phyloP scores from a whole-genome alignment of 2,888 invertebrate genomes.

The Sarcophaga variegata region DNA sequence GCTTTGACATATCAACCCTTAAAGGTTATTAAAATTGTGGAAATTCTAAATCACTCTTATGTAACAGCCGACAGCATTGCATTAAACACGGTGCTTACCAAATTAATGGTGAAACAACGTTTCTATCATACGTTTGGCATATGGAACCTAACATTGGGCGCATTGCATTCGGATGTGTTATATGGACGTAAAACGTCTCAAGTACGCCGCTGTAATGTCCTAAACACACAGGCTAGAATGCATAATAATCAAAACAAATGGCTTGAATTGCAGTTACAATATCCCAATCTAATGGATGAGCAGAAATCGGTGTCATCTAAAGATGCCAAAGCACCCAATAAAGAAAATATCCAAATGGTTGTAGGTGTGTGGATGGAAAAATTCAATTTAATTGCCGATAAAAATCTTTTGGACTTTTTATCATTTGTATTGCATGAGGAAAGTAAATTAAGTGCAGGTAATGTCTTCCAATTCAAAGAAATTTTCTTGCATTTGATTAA shows the following conservation, averaged over 20 bases:
- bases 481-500: background rate
- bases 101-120: slow-evolving; percentile 65
- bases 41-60: slow-evolving; percentile 49
- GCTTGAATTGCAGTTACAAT: slow-evolving; percentile 76
- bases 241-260: slow-evolving; percentile 73
- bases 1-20: slow-evolving; percentile 61
- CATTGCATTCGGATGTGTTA: slow-evolving; percentile 71
- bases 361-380: slow-evolving; percentile 77
- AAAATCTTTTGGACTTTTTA: slow-evolving; percentile 76
- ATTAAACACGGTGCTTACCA: slow-evolving; percentile 64
- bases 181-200: slow-evolving; percentile 67
- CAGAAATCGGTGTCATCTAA: background rate
- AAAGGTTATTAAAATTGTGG: slow-evolving; percentile 54
- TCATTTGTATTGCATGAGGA: slow-evolving; percentile 71
- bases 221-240: slow-evolving; percentile 66
- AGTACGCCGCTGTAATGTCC: slow-evolving; percentile 56
- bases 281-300: slow-evolving; percentile 49
- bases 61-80: slow-evolving; percentile 46
- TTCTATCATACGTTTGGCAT: slow-evolving; percentile 73
- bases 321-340: slow-evolving; percentile 28
- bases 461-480: background rate
- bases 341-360: slow-evolving; percentile 68
- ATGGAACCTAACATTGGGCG: slow-evolving; percentile 71
- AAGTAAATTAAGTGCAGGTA: slow-evolving; percentile 62
- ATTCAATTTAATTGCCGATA: slow-evolving; percentile 73